Conservation (phyloP, 2,113 vertebrate species). For the Galemys pyrenaicus region DNA sequence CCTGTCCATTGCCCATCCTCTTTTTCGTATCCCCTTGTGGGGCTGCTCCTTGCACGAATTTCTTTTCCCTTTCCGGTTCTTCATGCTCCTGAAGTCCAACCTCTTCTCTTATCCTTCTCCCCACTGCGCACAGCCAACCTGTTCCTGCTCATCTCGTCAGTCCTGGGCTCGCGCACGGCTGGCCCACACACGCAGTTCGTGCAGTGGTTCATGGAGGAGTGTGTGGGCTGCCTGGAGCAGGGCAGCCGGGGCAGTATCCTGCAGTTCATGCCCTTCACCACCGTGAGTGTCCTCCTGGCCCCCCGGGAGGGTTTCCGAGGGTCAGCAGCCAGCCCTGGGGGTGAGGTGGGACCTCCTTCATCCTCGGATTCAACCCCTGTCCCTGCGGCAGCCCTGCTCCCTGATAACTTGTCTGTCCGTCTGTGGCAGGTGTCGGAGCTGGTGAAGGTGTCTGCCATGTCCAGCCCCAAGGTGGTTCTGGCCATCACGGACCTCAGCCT, state of each 20-base stretch:
- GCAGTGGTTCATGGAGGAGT: conserved; percentile 98
- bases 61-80: neutral
- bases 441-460: conserved; percentile 95
- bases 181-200: conserved; percentile 98
- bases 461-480: conserved; percentile 94
- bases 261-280: conserved; percentile 99
- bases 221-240: conserved; percentile 96
- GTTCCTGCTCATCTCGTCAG: conserved; percentile 96
- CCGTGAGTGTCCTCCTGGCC: conserved; percentile 86
- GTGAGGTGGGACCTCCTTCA: neutral
- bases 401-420: neutral
- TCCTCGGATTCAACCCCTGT: rapidly evolving
- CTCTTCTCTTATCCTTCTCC: rapidly evolving
- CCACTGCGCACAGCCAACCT: conserved; percentile 90
- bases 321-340: neutral
- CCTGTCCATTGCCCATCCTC: rapidly evolving
- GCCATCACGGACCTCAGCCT: conserved; percentile 97
- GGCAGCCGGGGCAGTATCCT: conserved; percentile 95
- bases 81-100: neutral
- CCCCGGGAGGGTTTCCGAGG: neutral
- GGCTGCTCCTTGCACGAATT: neutral
- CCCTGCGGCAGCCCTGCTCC: rapidly evolving
- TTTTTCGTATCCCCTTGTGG: neutral
- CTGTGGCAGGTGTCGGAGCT: conserved; percentile 92
- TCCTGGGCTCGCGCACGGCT: conserved; percentile 93